Conservation (phyloP, 2,888 invertebrate species). For the Agrotis exclamationis region DNA sequence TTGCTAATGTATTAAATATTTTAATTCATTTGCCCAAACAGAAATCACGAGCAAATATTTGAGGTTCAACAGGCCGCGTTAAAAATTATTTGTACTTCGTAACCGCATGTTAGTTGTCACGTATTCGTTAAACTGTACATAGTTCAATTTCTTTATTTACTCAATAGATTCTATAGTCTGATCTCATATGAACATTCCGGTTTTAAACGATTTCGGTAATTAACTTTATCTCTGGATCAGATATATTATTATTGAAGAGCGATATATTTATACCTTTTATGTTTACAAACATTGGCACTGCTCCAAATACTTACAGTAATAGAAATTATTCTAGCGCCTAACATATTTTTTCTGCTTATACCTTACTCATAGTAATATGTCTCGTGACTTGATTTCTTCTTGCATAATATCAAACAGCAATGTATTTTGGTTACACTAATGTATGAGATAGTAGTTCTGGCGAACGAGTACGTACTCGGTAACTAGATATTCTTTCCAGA, state of each 20-base stretch:
- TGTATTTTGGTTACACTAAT: conserved; percentile 15
- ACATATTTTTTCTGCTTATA: conserved; percentile 17
- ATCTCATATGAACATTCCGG: conserved; percentile 21
- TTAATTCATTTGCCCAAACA: conserved; percentile 23
- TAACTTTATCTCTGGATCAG: conserved; percentile 11
- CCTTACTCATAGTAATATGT: conserved; percentile 5
- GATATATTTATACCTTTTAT: conserved; percentile 22
- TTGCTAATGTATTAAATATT: conserved; percentile 36
- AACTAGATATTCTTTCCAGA: conserved; percentile 38
- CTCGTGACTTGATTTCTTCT: background rate
- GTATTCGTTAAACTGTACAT: background rate
- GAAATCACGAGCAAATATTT: conserved; percentile 28
- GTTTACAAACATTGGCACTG: conserved; percentile 38
- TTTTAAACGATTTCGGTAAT: conserved; percentile 19
- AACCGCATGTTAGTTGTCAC: background rate
- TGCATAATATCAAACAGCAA: conserved; percentile 26
- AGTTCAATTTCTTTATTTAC: conserved; percentile 11
- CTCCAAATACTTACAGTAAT: conserved; percentile 11
- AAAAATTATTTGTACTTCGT: conserved; percentile 1
- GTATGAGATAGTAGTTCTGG: conserved; percentile 7
- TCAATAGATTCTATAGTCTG: background rate
- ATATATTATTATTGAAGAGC: conserved; percentile 22
- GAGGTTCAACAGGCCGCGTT: conserved; percentile 1
- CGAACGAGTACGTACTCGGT: conserved; percentile 20
- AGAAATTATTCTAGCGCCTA: conserved; percentile 12